Base-by-base conservation (phyloP, 2,888 invertebrate genomes). In the Nysson spinosus region DNA sequence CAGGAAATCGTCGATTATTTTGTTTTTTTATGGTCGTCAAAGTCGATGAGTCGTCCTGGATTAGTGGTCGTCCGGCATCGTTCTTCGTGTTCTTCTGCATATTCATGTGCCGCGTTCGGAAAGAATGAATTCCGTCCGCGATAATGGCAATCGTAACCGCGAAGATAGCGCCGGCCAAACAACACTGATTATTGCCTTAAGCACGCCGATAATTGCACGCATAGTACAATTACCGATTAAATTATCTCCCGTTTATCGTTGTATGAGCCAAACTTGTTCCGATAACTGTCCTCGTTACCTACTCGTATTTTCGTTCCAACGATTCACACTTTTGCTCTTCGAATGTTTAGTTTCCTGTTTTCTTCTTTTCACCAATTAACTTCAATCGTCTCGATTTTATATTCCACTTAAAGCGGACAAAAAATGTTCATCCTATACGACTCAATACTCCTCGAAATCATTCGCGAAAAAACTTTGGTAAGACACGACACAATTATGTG, bases 181-280 rank as follows among this genome's bases (percentile, higher is more conserved):
- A 49, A 50, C 49, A 26, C 20, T 16, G 50, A 51, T 51, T 51
- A 40, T 39, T 39, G 34, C 30, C 17, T 37, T 19, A 26, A 17
- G 16, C 28, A 30, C 17, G 16, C 14, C 43, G 9, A 26, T 16
- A 17, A 26, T 14, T 43, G 20, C n/a, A 14, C 17, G 16, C 28
- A 28, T 17, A 14, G 26, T 12, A 3, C 2, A 14, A 26, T 28
- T 28, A 4, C 28, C 28, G 43, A 34, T 34, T 34, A 14, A 14
- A 14, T 34, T 14, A 14, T 34, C 16, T 34, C 1, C n/a, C 30
- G 24, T 24, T n/a, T n/a, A 30, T 30, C 11, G 11, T 30, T n/a
- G 3, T n/a, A 11, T 11, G 30, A 4, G 30, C 4, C 30, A 11
- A 7, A 30, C n/a, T 4, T 30, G 11, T n/a, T 4, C 11, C 30